These are phyloP conservation scores for Cyprinus carpio DNA, from an alignment of 2,113 vertebrate genomes.

Conservation along the genomic window DNA sequence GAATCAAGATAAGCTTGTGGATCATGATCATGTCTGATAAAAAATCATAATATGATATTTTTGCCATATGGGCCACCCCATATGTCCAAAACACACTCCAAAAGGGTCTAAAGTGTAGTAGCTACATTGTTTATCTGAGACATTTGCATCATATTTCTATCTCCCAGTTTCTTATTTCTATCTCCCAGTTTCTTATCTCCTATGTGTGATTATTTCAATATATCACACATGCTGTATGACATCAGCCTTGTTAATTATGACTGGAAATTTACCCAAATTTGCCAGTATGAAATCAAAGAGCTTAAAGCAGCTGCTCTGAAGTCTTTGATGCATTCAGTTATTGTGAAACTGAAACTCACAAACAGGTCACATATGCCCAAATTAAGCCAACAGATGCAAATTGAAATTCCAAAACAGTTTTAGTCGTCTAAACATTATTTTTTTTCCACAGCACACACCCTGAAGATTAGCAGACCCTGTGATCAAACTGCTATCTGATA, in stretches of 20 bases:
- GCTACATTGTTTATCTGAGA: not conserved
- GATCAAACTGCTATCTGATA: slow-evolving; percentile 24
- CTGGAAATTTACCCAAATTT: not conserved
- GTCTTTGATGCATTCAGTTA: not conserved
- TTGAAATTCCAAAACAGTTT: not conserved
- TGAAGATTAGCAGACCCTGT: not conserved
- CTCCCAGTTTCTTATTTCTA: not conserved
- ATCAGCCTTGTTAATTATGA: not conserved
- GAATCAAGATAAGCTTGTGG: too few species aligned
- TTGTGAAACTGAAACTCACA: not conserved
- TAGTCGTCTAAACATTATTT: not conserved
- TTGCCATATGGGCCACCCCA: too few species aligned
- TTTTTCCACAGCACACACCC: not conserved
- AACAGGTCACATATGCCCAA: not conserved
- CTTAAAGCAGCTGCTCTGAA: not conserved
- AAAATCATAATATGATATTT: too few species aligned
- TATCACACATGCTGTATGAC: not conserved
- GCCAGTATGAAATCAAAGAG: not conserved
- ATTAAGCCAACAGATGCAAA: not conserved
- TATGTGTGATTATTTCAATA: not conserved
- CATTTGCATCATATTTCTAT: not conserved
- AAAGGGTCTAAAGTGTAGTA: slow-evolving; percentile 3
- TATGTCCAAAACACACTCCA: not conserved
- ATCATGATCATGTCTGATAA: too few species aligned
- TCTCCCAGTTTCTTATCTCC: not conserved